Conservation (phyloP, 2,888 invertebrate species). For the Leptarthrus brevirostris region DNA sequence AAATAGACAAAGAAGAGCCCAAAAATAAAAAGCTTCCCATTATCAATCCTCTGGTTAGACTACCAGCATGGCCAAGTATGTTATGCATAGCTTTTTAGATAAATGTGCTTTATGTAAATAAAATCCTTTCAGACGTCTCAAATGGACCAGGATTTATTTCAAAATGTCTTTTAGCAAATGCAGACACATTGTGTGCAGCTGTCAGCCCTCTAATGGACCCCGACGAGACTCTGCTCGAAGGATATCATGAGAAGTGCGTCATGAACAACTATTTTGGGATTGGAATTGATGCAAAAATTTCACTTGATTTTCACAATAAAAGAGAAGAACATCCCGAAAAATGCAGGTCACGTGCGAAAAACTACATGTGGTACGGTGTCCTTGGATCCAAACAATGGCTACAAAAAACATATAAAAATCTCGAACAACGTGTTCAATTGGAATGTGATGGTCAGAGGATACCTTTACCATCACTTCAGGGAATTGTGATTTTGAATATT, state of each 20-base stretch:
- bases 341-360: constrained; percentile 91
- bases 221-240: constrained; percentile 87
- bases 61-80: constrained; percentile 89
- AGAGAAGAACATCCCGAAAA: constrained; percentile 97
- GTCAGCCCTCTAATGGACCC: constrained; percentile 96
- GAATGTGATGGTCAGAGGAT: constrained; percentile 97
- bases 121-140: constrained; percentile 70
- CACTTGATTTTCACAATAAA: constrained; percentile 96
- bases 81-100: constrained; percentile 49
- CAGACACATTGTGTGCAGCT: constrained; percentile 94
- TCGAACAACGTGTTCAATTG: constrained; percentile 93
- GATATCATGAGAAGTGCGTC: constrained; percentile 92
- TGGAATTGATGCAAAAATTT: constrained; percentile 97
- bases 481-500: constrained; percentile 96
- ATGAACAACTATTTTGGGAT: constrained; percentile 99
- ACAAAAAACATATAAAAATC: constrained; percentile 93
- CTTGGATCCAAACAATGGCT: constrained; percentile 80
- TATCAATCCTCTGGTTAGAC: constrained; percentile 87
- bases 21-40: constrained; percentile 83
- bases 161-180: constrained; percentile 94
- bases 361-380: constrained; percentile 95
- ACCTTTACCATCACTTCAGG: constrained; percentile 94
- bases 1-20: constrained; percentile 67
- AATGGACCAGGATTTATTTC: constrained; percentile 89
- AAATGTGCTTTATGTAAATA: background rate